phyloP scores from a whole-genome alignment of 2,888 invertebrate species.

The Pheosia tremula region DNA sequence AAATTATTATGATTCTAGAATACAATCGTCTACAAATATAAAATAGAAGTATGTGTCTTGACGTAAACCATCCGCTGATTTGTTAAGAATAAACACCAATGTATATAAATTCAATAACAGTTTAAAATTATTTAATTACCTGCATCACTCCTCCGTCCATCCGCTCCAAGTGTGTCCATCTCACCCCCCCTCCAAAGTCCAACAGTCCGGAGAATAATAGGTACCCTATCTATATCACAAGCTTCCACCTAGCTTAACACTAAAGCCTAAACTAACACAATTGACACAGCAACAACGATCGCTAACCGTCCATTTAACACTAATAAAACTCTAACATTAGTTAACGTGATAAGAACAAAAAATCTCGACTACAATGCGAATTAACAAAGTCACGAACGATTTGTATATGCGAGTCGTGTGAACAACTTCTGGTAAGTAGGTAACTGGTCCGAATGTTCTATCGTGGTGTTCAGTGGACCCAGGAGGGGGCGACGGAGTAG shows the following conservation, averaged over 20 bases:
- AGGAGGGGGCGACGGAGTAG: conserved; percentile 84
- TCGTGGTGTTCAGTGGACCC: conserved; percentile 81
- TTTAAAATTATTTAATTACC: conserved; percentile 22
- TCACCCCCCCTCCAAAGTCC: conserved; percentile 60
- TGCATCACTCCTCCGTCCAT: conserved; percentile 31
- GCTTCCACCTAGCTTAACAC: conserved; percentile 82
- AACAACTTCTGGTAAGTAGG: conserved; percentile 42
- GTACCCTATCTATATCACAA: conserved; percentile 79
- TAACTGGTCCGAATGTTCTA: conserved; percentile 47
- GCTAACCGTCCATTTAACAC: conserved; percentile 74
- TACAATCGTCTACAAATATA: too few species aligned
- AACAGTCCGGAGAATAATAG: conserved; percentile 46
- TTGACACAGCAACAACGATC: conserved; percentile 75
- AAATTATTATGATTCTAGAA: too few species aligned
- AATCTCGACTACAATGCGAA: conserved; percentile 71
- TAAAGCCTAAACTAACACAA: conserved; percentile 79
- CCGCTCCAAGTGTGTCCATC: conserved; percentile 38
- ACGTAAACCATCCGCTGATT: too few species aligned
- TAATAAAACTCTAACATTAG: conserved; percentile 82
- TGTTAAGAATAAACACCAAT: not conserved
- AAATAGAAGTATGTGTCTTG: too few species aligned
- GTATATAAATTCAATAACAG: not conserved
- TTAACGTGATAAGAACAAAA: conserved; percentile 74
- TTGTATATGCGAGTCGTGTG: conserved; percentile 25
- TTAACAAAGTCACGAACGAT: conserved; percentile 55